Evolutionary conservation across 1,140 invertebrate species (phyloP).

Genomic region (Lucilia sericata): DNA sequence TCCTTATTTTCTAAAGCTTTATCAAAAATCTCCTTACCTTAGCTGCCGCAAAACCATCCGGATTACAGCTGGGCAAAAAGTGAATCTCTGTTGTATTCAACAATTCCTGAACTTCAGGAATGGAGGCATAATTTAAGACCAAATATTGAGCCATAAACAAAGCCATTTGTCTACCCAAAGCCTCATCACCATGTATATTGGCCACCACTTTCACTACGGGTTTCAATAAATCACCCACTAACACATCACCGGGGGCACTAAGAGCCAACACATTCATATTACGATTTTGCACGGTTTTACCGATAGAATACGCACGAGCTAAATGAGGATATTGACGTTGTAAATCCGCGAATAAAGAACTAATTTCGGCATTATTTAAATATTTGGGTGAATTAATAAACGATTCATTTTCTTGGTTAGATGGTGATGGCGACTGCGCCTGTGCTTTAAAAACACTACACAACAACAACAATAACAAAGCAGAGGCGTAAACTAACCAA

Average conservation of each 20-base stretch:
- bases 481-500: neutral
- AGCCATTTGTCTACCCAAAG: conserved; percentile 88
- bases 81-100: conserved; percentile 89
- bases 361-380: conserved; percentile 57
- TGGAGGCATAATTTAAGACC: conserved; percentile 77
- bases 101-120: conserved; percentile 76
- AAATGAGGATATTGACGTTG: conserved; percentile 69
- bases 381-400: conserved; percentile 54
- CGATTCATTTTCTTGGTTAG: conserved; percentile 45
- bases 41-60: conserved; percentile 89
- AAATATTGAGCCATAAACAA: conserved; percentile 88
- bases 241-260: conserved; percentile 47
- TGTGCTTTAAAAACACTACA: neutral
- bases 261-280: conserved; percentile 77
- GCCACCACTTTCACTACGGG: conserved; percentile 97
- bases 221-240: conserved; percentile 55
- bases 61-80: conserved; percentile 92
- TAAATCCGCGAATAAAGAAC: conserved; percentile 54
- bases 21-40: conserved; percentile 70
- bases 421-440: neutral
- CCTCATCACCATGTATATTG: conserved; percentile 98
- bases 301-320: conserved; percentile 81
- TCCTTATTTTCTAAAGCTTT: neutral
- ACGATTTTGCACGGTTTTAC: conserved; percentile 80
- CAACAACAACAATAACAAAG: neutral